Evolutionary conservation across 2,113 vertebrate species (phyloP).

Genomic region (Ceyx melanurus): DNA sequence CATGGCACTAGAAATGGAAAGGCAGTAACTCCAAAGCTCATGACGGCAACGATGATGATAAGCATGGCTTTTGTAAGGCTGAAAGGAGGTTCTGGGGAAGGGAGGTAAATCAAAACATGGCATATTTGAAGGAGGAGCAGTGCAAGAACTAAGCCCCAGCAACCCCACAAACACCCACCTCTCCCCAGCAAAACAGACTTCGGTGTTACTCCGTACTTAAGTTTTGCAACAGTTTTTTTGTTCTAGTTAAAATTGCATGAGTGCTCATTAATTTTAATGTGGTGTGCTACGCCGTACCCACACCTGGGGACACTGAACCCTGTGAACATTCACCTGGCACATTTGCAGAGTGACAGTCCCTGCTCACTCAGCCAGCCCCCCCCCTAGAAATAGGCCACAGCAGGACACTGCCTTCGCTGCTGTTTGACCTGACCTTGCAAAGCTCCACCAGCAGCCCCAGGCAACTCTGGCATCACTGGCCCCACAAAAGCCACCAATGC

Average conservation of each 20-base stretch:
- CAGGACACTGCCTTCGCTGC: background rate
- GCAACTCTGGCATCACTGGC: background rate
- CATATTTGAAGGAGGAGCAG: background rate
- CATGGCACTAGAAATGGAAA: background rate
- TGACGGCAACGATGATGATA: background rate
- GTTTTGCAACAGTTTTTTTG: conserved; percentile 29
- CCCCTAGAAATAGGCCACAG: rapidly evolving
- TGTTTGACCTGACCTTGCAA: background rate
- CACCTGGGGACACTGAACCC: background rate
- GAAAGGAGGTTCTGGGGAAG: background rate
- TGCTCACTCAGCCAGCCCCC: background rate
- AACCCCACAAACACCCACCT: background rate
- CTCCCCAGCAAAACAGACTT: background rate
- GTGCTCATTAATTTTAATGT: background rate
- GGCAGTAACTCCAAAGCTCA: conserved; percentile 33
- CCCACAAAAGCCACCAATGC: background rate
- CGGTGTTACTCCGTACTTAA: rapidly evolving
- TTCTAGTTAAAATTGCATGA: background rate
- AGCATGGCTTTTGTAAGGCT: background rate
- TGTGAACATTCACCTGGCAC: rapidly evolving
- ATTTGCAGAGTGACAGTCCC: background rate
- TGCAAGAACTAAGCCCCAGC: background rate
- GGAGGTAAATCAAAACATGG: background rate
- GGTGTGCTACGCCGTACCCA: background rate
- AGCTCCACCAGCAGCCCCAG: background rate